Percentiles rank a stretch among this genome's conserved stretches.
Evolutionary conservation across 2,888 invertebrate genomes (phyloP).

Genomic region (Psylliodes chrysocephalus): DNA sequence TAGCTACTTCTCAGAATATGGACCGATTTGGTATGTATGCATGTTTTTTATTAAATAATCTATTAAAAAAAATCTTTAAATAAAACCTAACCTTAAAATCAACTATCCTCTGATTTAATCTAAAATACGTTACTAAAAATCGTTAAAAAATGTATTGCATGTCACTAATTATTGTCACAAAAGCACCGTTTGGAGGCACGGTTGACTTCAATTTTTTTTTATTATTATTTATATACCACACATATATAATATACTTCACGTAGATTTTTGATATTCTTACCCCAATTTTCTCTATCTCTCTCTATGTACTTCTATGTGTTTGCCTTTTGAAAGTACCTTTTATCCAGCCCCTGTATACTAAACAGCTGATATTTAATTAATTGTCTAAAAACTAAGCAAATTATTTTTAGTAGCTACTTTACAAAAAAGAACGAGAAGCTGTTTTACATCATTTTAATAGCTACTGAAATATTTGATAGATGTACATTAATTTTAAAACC

Average conservation of each 20-base stretch:
- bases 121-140: background rate
- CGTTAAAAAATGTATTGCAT: conserved; percentile 32
- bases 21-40: conserved; percentile 41
- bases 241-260: conserved; percentile 49
- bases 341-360: conserved; percentile 2
- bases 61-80: too few species aligned
- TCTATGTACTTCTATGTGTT: conserved; percentile 65
- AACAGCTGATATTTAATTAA: too few species aligned
- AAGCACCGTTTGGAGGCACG: conserved; percentile 58
- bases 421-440: too few species aligned
- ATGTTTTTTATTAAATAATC: conserved; percentile 32
- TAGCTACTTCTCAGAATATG: conserved; percentile 23
- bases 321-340: conserved; percentile 50
- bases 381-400: too few species aligned
- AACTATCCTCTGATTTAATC: conserved; percentile 3
- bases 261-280: conserved; percentile 54
- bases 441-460: too few species aligned
- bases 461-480: too few species aligned
- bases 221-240: too few species aligned
- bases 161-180: too few species aligned
- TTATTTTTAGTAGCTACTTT: too few species aligned
- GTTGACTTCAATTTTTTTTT: conserved; percentile 43
- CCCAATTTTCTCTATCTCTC: conserved; percentile 62
- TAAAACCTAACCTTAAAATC: conserved; percentile 25
- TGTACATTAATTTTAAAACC: too few species aligned